A percentile compares a stretch with the other conserved stretches of the same genome.
These are phyloP conservation scores for Drosophila prolongata DNA, from an alignment of 2,888 invertebrate genomes.

Conservation along the genomic window DNA sequence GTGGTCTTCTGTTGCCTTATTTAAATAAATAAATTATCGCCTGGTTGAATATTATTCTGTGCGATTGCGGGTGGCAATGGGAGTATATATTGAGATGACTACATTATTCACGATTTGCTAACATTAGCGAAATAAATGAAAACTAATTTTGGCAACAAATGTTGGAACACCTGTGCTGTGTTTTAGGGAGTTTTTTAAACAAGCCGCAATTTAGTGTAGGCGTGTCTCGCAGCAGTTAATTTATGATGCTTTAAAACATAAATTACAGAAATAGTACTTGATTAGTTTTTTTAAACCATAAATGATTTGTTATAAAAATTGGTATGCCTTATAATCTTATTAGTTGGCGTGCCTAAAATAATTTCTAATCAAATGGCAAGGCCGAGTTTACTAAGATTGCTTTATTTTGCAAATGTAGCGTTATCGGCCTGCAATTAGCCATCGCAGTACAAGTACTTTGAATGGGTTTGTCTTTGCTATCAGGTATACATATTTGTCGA, in stretches of 20 bases:
- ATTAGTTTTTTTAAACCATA: no score
- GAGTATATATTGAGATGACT: constrained; percentile 12
- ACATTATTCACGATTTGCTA: constrained; percentile 14
- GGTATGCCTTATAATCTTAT: no score
- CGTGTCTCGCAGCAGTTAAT: neutral
- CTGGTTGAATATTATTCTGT: constrained; percentile 16
- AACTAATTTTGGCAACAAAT: constrained; percentile 2
- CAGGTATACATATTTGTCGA: constrained; percentile 20
- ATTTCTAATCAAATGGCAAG: constrained; percentile 5
- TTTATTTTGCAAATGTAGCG: neutral
- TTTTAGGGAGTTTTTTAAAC: neutral
- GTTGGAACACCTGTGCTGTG: neutral
- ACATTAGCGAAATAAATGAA: constrained; percentile 10
- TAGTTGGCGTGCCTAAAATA: neutral
- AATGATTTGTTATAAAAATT: no score
- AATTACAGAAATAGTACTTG: no score
- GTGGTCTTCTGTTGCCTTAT: constrained; percentile 29
- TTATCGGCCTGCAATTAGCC: constrained; percentile 22
- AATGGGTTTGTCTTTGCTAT: constrained; percentile 36
- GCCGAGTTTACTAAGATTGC: neutral
- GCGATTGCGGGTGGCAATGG: constrained; percentile 15
- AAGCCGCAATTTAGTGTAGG: no score
- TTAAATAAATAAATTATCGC: constrained; percentile 43
- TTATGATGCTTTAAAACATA: no score
- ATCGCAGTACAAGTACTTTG: constrained; percentile 20